These are phyloP conservation scores for Heliconius melpomene DNA, from an alignment of 1,140 invertebrate genomes.

Conservation along the genomic window DNA sequence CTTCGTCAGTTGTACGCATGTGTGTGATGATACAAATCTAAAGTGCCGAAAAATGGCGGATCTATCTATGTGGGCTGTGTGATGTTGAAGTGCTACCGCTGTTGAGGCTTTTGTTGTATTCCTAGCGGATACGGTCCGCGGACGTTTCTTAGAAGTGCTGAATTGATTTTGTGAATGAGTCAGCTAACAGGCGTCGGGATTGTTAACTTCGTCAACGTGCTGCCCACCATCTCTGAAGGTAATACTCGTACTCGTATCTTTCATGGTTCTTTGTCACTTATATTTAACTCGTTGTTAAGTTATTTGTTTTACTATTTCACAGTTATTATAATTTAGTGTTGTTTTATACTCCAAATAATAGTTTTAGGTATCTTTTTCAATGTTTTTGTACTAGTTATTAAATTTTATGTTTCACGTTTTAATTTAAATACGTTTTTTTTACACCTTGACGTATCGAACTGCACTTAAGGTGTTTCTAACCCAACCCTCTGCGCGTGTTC, in stretches of 20 bases:
- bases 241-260: slow-evolving; percentile 39
- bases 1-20: slow-evolving; percentile 30
- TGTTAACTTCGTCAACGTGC: slow-evolving; percentile 78
- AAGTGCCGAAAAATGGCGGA: slow-evolving; percentile 53
- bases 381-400: too few relatives aligned
- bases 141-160: slow-evolving; percentile 58
- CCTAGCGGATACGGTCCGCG: slow-evolving; percentile 50
- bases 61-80: slow-evolving; percentile 70
- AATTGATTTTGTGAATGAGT: slow-evolving; percentile 78
- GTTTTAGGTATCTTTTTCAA: neutral
- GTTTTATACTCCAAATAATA: neutral
- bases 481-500: slow-evolving; percentile 28
- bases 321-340: neutral
- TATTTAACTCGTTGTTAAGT: neutral
- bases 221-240: slow-evolving; percentile 78
- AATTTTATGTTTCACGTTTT: too few relatives aligned
- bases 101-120: slow-evolving; percentile 54
- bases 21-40: slow-evolving; percentile 47
- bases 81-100: slow-evolving; percentile 68
- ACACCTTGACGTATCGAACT: slow-evolving; percentile 21
- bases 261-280: slow-evolving; percentile 28
- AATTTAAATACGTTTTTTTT: slow-evolving; percentile 21
- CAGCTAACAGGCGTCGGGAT: slow-evolving; percentile 77
- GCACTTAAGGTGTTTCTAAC: slow-evolving; percentile 41
- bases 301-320: neutral